Evolutionary conservation across 2,113 vertebrate genomes (phyloP).

Genomic region (Equus przewalskii): DNA sequence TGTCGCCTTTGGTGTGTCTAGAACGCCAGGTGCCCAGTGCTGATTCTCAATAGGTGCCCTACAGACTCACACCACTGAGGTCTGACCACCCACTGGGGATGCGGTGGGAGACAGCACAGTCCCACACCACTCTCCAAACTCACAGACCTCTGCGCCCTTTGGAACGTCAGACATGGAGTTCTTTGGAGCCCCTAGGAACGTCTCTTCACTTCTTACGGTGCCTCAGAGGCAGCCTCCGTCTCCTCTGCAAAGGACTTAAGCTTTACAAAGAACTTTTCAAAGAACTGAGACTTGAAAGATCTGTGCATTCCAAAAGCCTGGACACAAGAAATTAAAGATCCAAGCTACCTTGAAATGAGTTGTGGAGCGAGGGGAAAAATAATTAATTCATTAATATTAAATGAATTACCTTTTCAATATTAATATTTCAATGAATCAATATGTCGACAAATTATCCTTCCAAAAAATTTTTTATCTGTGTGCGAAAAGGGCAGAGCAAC

Average conservation of each 20-base stretch:
- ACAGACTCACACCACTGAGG: accelerated
- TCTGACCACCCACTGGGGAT: too few relatives aligned
- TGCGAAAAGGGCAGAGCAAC: neutral
- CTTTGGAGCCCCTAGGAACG: too few relatives aligned
- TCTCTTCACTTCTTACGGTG: too few relatives aligned
- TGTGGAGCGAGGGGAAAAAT: neutral
- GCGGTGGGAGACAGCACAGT: too few relatives aligned
- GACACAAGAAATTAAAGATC: neutral
- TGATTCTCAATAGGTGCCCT: neutral
- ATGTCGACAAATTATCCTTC: neutral
- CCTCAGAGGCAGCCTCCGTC: neutral
- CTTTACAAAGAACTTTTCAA: neutral
- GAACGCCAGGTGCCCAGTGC: neutral
- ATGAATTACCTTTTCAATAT: neutral
- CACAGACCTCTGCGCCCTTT: neutral
- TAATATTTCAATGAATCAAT: neutral
- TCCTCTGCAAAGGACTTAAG: neutral
- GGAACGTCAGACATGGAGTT: neutral
- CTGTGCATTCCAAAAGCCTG: neutral
- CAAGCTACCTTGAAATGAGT: neutral
- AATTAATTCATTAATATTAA: neutral
- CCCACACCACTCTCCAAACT: accelerated
- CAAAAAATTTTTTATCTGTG: neutral
- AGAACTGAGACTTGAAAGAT: neutral
- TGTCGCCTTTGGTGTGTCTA: neutral